Conservation (phyloP, 1,140 invertebrate species). For the Cydia fagiglandana region DNA sequence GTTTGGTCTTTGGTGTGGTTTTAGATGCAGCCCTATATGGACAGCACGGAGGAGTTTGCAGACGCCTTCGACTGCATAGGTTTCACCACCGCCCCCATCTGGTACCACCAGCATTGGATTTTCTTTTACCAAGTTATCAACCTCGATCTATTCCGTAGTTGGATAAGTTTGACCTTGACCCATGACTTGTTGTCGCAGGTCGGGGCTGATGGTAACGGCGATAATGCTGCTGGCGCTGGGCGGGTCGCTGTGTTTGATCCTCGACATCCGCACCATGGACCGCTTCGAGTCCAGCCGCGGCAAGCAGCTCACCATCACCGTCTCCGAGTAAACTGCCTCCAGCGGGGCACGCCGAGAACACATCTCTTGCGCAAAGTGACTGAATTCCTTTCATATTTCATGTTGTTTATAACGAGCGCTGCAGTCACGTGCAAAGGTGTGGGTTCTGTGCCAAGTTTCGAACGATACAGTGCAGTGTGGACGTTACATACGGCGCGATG, state of each 20-base stretch:
- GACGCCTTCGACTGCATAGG: constrained; percentile 92
- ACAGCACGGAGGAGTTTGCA: constrained; percentile 80
- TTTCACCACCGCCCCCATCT: constrained; percentile 94
- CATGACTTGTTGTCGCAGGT: constrained; percentile 53
- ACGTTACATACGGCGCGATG: not conserved
- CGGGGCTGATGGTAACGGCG: constrained; percentile 90
- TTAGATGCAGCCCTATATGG: constrained; percentile 80
- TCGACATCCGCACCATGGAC: constrained; percentile 98
- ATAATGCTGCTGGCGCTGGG: constrained; percentile 89
- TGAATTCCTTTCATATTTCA: no score
- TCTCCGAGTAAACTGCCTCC: constrained; percentile 81
- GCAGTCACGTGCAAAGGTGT: not conserved
- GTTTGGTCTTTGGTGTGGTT: constrained; percentile 37
- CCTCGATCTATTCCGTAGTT: not conserved
- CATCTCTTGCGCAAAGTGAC: not conserved
- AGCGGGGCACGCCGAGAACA: not conserved
- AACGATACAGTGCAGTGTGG: not conserved
- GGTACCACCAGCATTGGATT: constrained; percentile 61
- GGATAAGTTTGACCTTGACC: not conserved
- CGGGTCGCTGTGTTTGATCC: constrained; percentile 92
- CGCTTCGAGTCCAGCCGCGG: constrained; percentile 98
- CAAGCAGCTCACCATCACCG: constrained; percentile 92
- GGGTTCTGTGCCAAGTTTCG: not conserved
- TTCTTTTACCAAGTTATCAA: no score
- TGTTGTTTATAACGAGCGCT: no score